Evolutionary conservation across 30 jellyfish, hydroid and myxozoan species (phyloP).

Genomic region (Sanderia malayensis): DNA sequence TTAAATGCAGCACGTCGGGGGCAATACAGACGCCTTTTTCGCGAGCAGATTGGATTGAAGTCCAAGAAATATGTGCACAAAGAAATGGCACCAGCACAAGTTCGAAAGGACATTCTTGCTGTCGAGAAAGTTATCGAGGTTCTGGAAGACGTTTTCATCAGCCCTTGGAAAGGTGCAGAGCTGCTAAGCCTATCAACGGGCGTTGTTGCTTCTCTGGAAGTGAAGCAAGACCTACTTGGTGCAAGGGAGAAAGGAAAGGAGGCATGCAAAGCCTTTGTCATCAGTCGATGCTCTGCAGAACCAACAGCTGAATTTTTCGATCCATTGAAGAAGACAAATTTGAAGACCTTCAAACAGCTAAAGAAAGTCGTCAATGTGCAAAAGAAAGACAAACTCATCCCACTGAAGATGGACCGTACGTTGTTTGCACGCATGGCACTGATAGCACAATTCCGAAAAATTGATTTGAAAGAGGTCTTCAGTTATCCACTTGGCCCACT

Average conservation of each 20-base stretch:
- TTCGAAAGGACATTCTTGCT: slow-evolving; percentile 40
- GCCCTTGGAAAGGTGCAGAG: too few relatives aligned
- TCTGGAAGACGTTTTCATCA: too few relatives aligned
- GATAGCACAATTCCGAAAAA: slow-evolving; percentile 13
- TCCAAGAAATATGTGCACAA: slow-evolving; percentile 42
- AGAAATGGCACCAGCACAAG: slow-evolving; percentile 47
- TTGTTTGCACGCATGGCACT: slow-evolving; percentile 48
- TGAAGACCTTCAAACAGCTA: slow-evolving; percentile 23
- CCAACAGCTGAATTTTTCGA: slow-evolving; percentile 40
- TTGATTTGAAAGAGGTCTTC: slow-evolving; percentile 31
- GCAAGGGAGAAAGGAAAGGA: slow-evolving; percentile 5
- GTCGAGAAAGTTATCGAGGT: slow-evolving; percentile 46
- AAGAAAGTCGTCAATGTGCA: slow-evolving; percentile 23
- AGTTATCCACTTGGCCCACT: slow-evolving; percentile 44
- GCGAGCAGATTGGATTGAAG: slow-evolving; percentile 31
- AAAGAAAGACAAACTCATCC: slow-evolving; percentile 10
- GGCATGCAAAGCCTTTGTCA: slow-evolving; percentile 32
- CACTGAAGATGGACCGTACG: neutral
- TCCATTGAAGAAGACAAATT: slow-evolving; percentile 29
- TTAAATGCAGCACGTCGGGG: slow-evolving; percentile 24
- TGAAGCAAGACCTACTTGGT: slow-evolving; percentile 27
- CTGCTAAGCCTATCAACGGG: too few relatives aligned
- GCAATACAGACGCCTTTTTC: slow-evolving; percentile 29
- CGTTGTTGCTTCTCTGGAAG: too few relatives aligned
- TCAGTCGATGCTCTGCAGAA: slow-evolving; percentile 27